phyloP scores from a whole-genome alignment of 2,113 vertebrate genomes.

The Sphyrna mokarran region DNA sequence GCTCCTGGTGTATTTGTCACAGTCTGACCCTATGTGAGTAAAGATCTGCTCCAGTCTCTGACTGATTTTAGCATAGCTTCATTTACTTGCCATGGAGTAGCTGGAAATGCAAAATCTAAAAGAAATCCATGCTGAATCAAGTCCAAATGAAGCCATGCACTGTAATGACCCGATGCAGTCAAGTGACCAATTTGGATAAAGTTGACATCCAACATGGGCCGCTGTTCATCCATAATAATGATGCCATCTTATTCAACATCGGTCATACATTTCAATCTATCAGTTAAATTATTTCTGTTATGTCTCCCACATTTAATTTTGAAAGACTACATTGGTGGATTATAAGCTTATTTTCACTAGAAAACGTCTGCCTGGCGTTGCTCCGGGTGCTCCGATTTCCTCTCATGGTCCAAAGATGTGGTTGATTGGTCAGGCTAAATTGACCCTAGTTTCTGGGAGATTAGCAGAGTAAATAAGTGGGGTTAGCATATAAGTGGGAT shows the following conservation, averaged over 20 bases:
- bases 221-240: neutral
- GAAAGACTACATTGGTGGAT: neutral
- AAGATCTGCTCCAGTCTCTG: neutral
- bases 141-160: neutral
- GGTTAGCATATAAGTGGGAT: no score
- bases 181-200: neutral
- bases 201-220: neutral
- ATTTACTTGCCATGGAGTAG: neutral
- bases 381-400: no score
- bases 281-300: neutral
- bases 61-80: neutral
- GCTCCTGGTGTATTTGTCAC: neutral
- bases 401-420: no score
- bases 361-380: no score
- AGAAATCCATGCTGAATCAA: neutral
- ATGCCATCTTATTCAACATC: neutral
- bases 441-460: no score
- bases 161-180: neutral
- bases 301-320: neutral
- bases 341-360: neutral
- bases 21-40: neutral
- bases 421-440: no score
- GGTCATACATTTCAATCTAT: neutral
- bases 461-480: no score
- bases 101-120: neutral